A percentile compares a stretch with the other conserved stretches of the same genome.
These are phyloP conservation scores for Pseudomyrmex concolor DNA, from an alignment of 1,140 invertebrate genomes.

Conservation along the genomic window DNA sequence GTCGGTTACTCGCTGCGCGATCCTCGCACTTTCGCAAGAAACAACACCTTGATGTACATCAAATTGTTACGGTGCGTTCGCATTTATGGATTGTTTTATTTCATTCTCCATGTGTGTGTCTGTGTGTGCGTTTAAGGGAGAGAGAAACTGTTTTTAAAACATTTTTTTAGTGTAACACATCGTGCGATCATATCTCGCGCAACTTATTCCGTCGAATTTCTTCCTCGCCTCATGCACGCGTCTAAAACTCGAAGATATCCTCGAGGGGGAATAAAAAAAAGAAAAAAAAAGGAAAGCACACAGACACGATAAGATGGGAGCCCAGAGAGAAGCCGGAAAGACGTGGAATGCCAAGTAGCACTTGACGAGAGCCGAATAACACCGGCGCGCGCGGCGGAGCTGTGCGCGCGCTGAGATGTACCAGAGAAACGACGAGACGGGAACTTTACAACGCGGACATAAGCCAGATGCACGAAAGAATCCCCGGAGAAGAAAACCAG, in stretches of 20 bases:
- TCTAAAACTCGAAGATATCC: not conserved
- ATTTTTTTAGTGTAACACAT: too few species aligned
- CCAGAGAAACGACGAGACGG: not conserved
- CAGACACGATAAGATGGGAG: conserved; percentile 31
- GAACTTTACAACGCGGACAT: conserved; percentile 17
- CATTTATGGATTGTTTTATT: too few species aligned
- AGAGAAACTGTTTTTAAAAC: too few species aligned
- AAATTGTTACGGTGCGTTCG: not conserved
- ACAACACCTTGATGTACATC: not conserved
- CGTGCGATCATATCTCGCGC: not conserved
- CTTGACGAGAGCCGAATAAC: conserved; percentile 47
- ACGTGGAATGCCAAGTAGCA: conserved; percentile 69
- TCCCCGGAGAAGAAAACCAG: not conserved
- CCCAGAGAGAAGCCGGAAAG: conserved; percentile 37
- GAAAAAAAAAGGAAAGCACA: not conserved
- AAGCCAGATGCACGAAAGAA: conserved; percentile 31
- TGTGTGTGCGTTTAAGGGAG: too few species aligned
- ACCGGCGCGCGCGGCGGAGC: not conserved
- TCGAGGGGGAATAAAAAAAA: not conserved
- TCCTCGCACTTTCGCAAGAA: not conserved
- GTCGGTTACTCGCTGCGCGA: conserved; percentile 5
- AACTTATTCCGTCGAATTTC: conserved; percentile 13
- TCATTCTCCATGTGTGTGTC: too few species aligned
- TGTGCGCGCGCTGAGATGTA: conserved; percentile 6
- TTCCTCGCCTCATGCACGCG: not conserved